These are phyloP conservation scores for Andrena praecox DNA, from an alignment of 2,888 invertebrate species.

Conservation along the genomic window DNA sequence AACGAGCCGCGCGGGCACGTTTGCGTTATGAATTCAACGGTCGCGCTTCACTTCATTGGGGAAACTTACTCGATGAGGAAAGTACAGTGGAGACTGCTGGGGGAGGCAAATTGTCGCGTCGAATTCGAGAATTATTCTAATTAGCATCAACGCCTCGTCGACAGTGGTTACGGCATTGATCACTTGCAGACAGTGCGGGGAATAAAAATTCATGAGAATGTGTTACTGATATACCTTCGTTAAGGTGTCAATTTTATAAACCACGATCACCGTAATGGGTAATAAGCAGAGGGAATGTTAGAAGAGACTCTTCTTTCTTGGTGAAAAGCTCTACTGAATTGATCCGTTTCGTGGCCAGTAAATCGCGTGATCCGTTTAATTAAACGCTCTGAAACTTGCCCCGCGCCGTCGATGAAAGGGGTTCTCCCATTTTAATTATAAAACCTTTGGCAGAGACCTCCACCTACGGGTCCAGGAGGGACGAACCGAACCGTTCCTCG, in stretches of 20 bases:
- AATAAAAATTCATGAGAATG: no score
- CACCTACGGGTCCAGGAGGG: neutral
- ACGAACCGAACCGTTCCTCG: no score
- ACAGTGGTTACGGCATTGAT: no score
- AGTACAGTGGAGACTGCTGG: neutral
- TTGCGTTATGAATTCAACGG: neutral
- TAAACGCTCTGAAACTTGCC: slow-evolving; percentile 21
- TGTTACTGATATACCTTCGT: no score
- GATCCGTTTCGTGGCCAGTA: neutral
- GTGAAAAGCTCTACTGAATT: neutral
- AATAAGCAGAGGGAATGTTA: no score
- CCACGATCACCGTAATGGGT: no score
- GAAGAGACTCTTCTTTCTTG: neutral
- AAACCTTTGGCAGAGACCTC: slow-evolving; percentile 1
- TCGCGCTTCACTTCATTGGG: neutral
- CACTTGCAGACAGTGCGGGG: neutral
- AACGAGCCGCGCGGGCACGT: neutral
- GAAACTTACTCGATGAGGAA: neutral
- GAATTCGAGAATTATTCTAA: neutral
- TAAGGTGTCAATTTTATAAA: no score
- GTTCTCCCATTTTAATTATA: slow-evolving; percentile 42
- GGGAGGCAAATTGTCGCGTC: neutral
- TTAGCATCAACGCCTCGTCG: neutral
- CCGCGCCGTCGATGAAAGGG: slow-evolving; percentile 1
- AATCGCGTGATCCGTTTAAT: slow-evolving; percentile 31